Conservation (phyloP, 2,797 vertebrate species). For the Coregonus suidteri region DNA sequence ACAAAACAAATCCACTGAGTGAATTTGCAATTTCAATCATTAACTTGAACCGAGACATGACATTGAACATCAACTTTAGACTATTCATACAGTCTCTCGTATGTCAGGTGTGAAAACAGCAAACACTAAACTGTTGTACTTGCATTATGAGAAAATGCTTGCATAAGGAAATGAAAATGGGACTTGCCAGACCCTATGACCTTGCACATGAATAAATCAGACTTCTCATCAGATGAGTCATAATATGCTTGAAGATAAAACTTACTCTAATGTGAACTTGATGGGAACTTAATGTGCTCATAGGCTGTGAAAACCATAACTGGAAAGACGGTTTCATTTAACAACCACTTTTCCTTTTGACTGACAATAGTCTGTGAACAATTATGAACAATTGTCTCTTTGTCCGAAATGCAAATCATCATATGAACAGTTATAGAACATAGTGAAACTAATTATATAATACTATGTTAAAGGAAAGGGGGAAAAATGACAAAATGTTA, state of each 20-base stretch:
- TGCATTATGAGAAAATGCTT: background rate
- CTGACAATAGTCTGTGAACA: background rate
- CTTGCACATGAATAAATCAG: background rate
- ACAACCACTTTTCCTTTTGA: background rate
- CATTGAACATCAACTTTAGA: background rate
- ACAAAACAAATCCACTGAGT: too few relatives aligned
- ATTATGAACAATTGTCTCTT: background rate
- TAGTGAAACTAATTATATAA: background rate
- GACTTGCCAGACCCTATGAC: background rate
- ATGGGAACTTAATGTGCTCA: background rate
- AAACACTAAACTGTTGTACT: background rate
- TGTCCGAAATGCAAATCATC: background rate
- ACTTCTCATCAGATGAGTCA: background rate
- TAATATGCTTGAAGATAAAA: background rate
- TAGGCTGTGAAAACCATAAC: too few relatives aligned
- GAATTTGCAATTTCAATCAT: too few relatives aligned
- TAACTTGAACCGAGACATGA: background rate
- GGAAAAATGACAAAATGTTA: too few relatives aligned
- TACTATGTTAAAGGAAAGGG: background rate
- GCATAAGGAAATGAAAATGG: background rate
- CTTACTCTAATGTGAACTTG: background rate
- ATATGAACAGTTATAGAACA: background rate
- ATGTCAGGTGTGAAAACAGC: background rate
- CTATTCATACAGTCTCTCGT: background rate
- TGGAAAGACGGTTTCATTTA: background rate